Base-by-base conservation (phyloP, 1,140 invertebrate genomes). In the Drosophila pruinosa region DNA sequence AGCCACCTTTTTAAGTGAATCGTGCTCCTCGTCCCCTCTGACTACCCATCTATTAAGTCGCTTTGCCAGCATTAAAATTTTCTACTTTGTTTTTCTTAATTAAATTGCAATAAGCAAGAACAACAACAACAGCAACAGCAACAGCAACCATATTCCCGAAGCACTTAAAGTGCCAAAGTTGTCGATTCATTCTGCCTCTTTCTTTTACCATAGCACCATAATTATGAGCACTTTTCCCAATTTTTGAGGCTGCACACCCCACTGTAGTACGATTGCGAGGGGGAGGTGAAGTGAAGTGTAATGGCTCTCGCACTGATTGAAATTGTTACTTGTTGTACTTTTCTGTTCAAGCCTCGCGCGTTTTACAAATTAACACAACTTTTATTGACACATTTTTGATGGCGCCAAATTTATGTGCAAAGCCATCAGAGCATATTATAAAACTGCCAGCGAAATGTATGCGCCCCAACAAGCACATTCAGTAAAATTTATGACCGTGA, bases 31-130 rank as follows among this genome's bases (percentile, higher is more conserved):
- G 5, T 10, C 8, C 14, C 15, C 15, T 2, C 19, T 17, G 5
- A 4, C 19, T 12, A n/a, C 15, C 50, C 36, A 17, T 21, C 36
- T 41, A 54, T 67, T 47, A 57, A 82, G 68, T 57, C 72, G 75
- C 72, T 39, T 17, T 12, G 22, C 19, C 21, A 34, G 63, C 48
- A 47, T 34, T 38, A 45, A 38, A 80, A 85, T 68, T 70, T 80
- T 80, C 69, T 81, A 85, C 73, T 85, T 86, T 86, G 73, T 86
- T 77, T 69, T 72, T 71, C 76, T 85, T 85, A 85, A 85, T 85
- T 85, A 85, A 85, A 85, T 85, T 86, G 81, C 81, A 85, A 77
- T 81, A 75, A 62, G 45, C 52, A 58, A 24, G 8, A 41, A 19
- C 36, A 61, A 12, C 17, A 28, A 5, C 45, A 48, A 24, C 21